Evolutionary conservation across 2,113 vertebrate species (phyloP).

Genomic region (Odocoileus hemionus): DNA sequence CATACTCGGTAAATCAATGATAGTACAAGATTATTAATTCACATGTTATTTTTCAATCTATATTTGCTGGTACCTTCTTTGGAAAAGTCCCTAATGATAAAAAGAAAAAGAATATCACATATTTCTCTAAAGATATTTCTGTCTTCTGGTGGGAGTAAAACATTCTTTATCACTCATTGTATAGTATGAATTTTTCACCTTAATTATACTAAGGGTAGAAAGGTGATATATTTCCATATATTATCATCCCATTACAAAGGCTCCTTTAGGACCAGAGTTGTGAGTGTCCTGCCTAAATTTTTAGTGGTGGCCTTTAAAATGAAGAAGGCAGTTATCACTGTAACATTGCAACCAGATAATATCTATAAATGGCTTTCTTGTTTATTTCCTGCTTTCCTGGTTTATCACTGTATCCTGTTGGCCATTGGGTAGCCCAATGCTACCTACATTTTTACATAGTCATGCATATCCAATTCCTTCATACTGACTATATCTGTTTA

Average conservation of each 20-base stretch:
- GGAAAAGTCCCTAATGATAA: not conserved
- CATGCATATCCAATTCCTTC: not conserved
- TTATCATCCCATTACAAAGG: not conserved
- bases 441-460: not conserved
- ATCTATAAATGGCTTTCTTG: not conserved
- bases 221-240: not conserved
- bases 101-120: not conserved
- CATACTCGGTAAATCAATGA: not conserved
- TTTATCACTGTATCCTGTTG: not conserved
- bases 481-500: not conserved
- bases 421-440: not conserved
- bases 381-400: not conserved
- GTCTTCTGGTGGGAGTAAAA: not conserved
- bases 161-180: constrained; percentile 3
- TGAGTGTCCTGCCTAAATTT: not conserved
- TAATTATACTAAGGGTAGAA: not conserved
- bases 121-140: not conserved
- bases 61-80: not conserved
- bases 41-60: not conserved
- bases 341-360: not conserved
- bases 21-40: not conserved
- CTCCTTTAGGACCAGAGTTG: not conserved
- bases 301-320: not conserved
- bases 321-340: not conserved
- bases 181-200: not conserved